Base-by-base conservation (phyloP, 1,140 invertebrate genomes). In the Drosophila azteca region DNA sequence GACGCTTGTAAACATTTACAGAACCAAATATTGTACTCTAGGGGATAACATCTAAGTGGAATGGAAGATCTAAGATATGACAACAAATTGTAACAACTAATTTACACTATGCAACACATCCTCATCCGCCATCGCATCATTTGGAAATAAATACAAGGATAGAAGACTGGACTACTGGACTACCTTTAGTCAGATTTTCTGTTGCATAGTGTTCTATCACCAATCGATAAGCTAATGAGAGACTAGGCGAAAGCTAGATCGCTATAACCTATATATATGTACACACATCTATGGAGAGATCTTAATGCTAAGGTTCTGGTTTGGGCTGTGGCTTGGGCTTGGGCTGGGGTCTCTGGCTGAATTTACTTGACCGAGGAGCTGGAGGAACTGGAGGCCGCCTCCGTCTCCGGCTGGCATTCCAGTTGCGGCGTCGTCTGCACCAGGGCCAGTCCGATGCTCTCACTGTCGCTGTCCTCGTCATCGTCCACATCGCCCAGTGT, bases 1-100 rank as follows among this genome's bases (percentile, higher is more conserved):
- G 31, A 74, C 46, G 59, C 67, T 76, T 77, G 62, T 59, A 74
- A 75, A 71, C 50, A 83, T 79, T 67, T 51, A 62, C 41, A 52
- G 55, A 57, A 66, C 29, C 35, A 39, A 39, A 31, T 9, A 13
- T 13, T 59, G 20, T 52, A 48, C 45, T 5, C 48, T 62, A 67
- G 54, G 8, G 43, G 45, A 60, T 44, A 65, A 70, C 63, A 67
- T 67, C 69, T 81, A 67, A 66, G 44, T 41, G 17, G 17, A 76
- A 82, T 85, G 82, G 82, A 85, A 85, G 82, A 85, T 62, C 82
- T 85, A 82, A 85, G 82, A 85, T 85, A 87, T 85, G 82, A 82
- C 46, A 54, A 51, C 68, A 64, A 80, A 60, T 45, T 69, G 58
- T 84, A 65, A 54, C 46, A 43, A 60, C 77, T 79, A 75, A 69